These are phyloP conservation scores for Globicephala melas DNA, from an alignment of 2,113 vertebrate genomes.

Conservation along the genomic window DNA sequence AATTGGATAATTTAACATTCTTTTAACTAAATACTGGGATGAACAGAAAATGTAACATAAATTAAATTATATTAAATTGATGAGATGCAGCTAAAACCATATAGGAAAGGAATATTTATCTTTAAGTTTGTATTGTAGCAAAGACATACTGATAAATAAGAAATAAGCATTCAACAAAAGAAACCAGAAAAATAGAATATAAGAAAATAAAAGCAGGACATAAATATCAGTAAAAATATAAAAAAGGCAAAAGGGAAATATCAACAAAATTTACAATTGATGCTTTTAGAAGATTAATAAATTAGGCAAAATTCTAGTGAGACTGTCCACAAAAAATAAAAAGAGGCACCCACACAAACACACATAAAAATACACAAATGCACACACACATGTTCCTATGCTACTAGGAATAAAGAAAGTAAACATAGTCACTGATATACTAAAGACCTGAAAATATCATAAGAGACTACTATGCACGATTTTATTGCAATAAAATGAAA, in stretches of 20 bases:
- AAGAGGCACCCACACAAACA: not conserved
- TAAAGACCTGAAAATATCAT: not conserved
- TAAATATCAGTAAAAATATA: not conserved
- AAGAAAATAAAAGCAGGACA: not conserved
- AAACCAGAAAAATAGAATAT: not conserved
- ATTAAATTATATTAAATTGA: not conserved
- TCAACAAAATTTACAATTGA: not conserved
- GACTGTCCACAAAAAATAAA: not conserved
- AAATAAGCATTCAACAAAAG: not conserved
- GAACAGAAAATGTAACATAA: not conserved
- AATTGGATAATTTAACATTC: not conserved
- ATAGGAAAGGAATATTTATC: not conserved
- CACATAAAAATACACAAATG: not conserved
- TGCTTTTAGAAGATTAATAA: not conserved
- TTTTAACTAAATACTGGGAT: not conserved
- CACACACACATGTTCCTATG: not conserved
- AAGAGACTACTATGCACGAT: not conserved
- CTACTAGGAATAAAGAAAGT: not conserved
- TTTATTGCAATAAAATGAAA: not conserved
- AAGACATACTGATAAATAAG: not conserved
- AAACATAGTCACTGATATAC: not conserved
- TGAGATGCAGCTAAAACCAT: not conserved
- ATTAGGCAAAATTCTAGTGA: not conserved
- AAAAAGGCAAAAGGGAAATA: not conserved
- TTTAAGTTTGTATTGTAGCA: not conserved